Evolutionary conservation across 2,797 vertebrate species (phyloP).

Genomic region (Periophthalmus magnuspinnatus): DNA sequence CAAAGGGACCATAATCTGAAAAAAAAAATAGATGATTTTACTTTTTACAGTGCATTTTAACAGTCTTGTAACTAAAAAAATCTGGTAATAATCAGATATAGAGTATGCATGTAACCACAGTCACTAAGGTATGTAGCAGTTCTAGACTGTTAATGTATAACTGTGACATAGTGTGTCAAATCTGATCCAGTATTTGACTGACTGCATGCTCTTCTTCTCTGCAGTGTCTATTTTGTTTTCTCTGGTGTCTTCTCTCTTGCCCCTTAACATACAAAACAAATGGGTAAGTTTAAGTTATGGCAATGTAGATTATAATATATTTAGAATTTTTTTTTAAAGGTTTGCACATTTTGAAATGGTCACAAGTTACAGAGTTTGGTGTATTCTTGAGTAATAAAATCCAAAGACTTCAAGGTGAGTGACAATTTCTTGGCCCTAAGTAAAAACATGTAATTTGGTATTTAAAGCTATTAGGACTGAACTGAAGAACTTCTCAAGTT

Average conservation of each 20-base stretch:
- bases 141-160: conserved; percentile 37
- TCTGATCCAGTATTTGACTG: conserved; percentile 33
- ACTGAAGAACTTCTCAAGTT: neutral
- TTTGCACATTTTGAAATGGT: no score
- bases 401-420: neutral
- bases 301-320: neutral
- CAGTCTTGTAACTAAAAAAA: no score
- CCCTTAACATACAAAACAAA: conserved; percentile 7
- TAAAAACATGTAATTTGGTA: neutral
- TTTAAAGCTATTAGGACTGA: neutral
- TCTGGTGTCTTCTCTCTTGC: conserved; percentile 3
- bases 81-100: no score
- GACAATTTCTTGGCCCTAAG: neutral
- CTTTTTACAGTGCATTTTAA: no score
- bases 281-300: neutral
- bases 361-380: no score
- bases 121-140: conserved; percentile 23
- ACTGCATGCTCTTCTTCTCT: conserved; percentile 48
- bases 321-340: no score
- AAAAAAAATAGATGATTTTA: no score
- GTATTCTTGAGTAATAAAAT: neutral
- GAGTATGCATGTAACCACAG: no score
- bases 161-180: conserved; percentile 26
- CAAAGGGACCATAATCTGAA: no score
- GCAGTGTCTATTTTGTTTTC: conserved; percentile 21